phyloP scores from a whole-genome alignment of 2,797 vertebrate species.

The Esox lucius region DNA sequence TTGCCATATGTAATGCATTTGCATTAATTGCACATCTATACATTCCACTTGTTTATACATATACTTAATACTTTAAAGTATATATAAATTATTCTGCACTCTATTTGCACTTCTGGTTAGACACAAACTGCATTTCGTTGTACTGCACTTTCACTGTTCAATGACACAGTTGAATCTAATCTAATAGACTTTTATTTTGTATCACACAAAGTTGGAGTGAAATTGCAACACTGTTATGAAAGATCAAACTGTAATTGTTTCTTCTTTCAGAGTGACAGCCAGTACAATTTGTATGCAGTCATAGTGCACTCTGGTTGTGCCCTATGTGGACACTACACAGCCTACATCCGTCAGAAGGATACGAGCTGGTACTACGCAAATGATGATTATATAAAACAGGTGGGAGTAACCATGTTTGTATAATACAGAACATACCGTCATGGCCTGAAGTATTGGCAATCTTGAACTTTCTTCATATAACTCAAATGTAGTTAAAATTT shows the following conservation, averaged over 20 bases:
- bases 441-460: too few species aligned
- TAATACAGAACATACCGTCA: neutral
- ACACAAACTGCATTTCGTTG: too few species aligned
- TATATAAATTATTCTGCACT: too few species aligned
- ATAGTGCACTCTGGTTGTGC: constrained; percentile 63
- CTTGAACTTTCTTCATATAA: neutral
- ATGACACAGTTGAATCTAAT: too few species aligned
- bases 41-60: too few species aligned
- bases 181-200: too few species aligned
- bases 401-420: constrained; percentile 36
- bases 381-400: constrained; percentile 50
- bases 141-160: too few species aligned
- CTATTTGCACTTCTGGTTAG: too few species aligned
- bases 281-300: constrained; percentile 70
- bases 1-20: too few species aligned
- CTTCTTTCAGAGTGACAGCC: constrained; percentile 46
- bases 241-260: neutral
- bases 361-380: constrained; percentile 62
- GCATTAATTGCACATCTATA: too few species aligned
- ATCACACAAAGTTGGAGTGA: neutral
- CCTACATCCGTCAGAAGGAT: constrained; percentile 49
- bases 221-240: neutral
- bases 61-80: too few species aligned
- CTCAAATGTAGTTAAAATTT: neutral
- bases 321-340: constrained; percentile 69